Base-by-base conservation (phyloP, 2,888 invertebrate species). In the Buathra laborator region DNA sequence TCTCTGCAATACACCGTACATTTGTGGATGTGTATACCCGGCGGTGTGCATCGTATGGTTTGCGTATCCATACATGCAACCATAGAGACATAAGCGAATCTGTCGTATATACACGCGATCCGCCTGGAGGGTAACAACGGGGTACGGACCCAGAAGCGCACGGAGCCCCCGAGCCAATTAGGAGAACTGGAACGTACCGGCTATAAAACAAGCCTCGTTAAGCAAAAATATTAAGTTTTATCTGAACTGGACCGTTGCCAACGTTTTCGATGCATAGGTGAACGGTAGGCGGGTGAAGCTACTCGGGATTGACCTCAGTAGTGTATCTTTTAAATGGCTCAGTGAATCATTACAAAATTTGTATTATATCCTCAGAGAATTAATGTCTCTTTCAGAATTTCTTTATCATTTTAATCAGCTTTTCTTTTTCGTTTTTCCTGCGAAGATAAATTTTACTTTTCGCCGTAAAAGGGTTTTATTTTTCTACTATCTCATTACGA, bases 141-240 rank as follows among this genome's bases (percentile, higher is more conserved):
- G 19, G 32, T 10, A 44, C 43, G 77, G 64, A 46, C 59, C 32
- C 32, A 53, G 32, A 62, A 77, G 77, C 81, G 72, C 74, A 66
- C 77, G 77, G 64, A 77, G 46, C 72, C 77, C 64, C 77, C 80
- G 75, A 87, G 88, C 90, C 91, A 92, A 92, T 92, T 92, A 91
- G 87, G 84, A 82, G 86, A 91, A 90, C 90, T 90, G 83, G 91
- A 87, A 84, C 90, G 86, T 77, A 56, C 71, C 77, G 86, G 85
- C 87, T 88, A 90, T 90, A 91, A 92, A 91, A 89, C 89, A 89
- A 88, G 90, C 88, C 90, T 90, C 90, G 90, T 92, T 92, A 90
- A 90, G 91, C 89, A 91, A 92, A 92, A 92, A 92, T 92, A 91
- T 91, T 90, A 90, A 90, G 90, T 91, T 90, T 90, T 91, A 91